Percentiles rank a stretch among this genome's conserved stretches.
These are phyloP conservation scores for Monoplex corrugatus DNA, from an alignment of 2,888 invertebrate genomes.

Conservation along the genomic window DNA sequence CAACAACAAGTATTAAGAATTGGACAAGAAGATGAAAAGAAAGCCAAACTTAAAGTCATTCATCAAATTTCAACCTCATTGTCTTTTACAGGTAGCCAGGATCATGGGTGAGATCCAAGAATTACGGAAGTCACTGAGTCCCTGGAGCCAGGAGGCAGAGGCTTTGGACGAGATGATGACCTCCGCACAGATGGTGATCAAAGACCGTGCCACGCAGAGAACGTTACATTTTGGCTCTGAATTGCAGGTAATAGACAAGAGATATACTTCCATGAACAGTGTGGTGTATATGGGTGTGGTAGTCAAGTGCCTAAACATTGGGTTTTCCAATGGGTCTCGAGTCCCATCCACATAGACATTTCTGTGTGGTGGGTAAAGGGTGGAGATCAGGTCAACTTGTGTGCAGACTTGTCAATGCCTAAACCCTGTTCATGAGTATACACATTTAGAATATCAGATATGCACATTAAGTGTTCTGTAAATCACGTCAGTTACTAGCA, in stretches of 20 bases:
- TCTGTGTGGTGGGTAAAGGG: no score
- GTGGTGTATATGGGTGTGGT: no score
- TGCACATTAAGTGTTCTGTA: no score
- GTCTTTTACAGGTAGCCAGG: slow-evolving; percentile 81
- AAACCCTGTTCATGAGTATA: no score
- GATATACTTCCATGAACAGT: no score
- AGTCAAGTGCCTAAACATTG: no score
- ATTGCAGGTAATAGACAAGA: slow-evolving; percentile 60
- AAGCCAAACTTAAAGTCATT: background rate
- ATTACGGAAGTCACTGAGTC: slow-evolving; percentile 82
- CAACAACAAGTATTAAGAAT: background rate
- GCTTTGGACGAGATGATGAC: slow-evolving; percentile 77
- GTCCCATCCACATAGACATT: no score
- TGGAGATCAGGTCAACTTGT: no score
- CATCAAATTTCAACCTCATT: background rate
- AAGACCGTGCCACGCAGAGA: slow-evolving; percentile 76
- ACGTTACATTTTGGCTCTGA: slow-evolving; percentile 76
- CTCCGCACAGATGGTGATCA: slow-evolving; percentile 74
- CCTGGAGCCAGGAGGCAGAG: slow-evolving; percentile 71
- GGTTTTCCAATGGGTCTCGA: no score
- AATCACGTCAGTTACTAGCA: no score
- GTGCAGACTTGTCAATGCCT: no score
- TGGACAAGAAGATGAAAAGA: background rate
- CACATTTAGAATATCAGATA: no score
- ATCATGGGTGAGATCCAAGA: slow-evolving; percentile 88